Base-by-base conservation (phyloP, 1,140 invertebrate genomes). In the Atta colombica region DNA sequence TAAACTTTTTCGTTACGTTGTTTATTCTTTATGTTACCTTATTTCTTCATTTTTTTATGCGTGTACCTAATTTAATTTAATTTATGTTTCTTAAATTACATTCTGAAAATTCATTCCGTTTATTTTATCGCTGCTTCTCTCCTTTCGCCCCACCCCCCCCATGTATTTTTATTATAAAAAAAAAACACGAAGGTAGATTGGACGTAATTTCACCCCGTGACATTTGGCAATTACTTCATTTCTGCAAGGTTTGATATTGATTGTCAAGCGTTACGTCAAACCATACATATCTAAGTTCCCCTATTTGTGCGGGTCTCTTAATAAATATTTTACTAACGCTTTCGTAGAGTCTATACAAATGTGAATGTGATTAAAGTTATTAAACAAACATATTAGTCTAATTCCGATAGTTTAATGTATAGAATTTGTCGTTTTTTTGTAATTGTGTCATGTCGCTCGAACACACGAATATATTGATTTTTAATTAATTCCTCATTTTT, bases 1-100 rank as follows among this genome's bases (percentile, higher is more conserved):
- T 92, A 91, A 87, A 90, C 69, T 88, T 75, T 90, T 90, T 90
- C 66, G 77, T 85, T 87, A 77, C 28, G 28, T 90, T 85, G 86
- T 66, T 90, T 90, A 90, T 61, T 90, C 31, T 87, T 86, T 92
- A 77, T 51, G 87, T 87, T 84, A 39, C 61, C 82, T 85, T 55
- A 58, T 74, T 85, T 75, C 45, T 45, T 60, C 18, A 61, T 77
- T 81, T 35, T 35, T 82, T 69, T 25, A 25, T 0, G 16, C 21
- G 39, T 10, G 39, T 45, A 10, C 2, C 39, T n/a, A n/a, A n/a
- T n/a, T n/a, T n/a, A 74, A 51, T 51, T 51, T 51, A n/a, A 39
- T 65, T 45, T 77, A 65, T 25, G 16, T 2, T 49, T 84, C 0
- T 12, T 6, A 14, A 39, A 49, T 18, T 25, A 8, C n/a, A 18